Evolutionary conservation across 37 sponge, comb jelly and placozoan genomes (phyloP).

Genomic region (Trichoplax adhaerens): DNA sequence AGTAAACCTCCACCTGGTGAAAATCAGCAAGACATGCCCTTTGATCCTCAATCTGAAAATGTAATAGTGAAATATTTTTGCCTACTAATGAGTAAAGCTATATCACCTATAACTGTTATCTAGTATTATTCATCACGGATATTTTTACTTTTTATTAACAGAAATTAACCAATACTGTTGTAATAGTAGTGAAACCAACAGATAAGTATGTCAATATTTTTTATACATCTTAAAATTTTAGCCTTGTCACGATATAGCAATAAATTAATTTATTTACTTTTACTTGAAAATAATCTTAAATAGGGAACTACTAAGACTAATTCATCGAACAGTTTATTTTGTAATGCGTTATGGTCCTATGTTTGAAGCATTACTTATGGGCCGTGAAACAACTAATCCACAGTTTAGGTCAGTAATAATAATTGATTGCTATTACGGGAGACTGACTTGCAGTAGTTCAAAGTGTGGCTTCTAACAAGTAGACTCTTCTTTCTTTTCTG

Average conservation of each 20-base stretch:
- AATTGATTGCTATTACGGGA: not conserved
- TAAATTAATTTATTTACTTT: no score
- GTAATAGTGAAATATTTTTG: no score
- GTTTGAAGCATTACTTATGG: conserved; percentile 99
- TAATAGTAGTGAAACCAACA: conserved; percentile 4
- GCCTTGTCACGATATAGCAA: no score
- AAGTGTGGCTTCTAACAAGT: not conserved
- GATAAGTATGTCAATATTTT: not conserved
- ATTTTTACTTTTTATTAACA: not conserved
- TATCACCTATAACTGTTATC: no score
- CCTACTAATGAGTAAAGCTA: no score
- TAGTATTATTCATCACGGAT: no score
- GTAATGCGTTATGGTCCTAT: conserved; percentile 92
- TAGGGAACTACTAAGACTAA: conserved; percentile 30
- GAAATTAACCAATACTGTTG: conserved; percentile 5
- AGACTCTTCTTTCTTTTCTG: not conserved
- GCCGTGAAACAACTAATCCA: conserved; percentile 73
- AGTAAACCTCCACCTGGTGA: no score
- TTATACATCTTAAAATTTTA: not conserved
- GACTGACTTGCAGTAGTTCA: not conserved
- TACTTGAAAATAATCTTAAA: not conserved
- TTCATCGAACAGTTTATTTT: conserved; percentile 95
- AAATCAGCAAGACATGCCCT: no score
- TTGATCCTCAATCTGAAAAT: no score
- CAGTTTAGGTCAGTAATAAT: conserved; percentile 39